phyloP scores from a whole-genome alignment of 2,113 vertebrate genomes.

The Cygnus buccinator region DNA sequence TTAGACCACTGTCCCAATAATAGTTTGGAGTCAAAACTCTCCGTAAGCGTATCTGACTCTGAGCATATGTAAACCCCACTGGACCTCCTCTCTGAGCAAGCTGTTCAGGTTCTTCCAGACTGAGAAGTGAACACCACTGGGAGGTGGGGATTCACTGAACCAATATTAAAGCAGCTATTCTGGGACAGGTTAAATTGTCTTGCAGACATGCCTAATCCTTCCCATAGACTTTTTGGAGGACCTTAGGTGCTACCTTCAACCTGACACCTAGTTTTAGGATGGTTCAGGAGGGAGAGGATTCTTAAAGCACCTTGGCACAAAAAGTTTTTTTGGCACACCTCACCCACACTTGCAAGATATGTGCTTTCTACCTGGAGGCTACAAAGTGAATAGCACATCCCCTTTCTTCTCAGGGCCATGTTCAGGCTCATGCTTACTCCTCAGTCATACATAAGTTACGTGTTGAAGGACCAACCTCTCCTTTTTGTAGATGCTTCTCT shows the following conservation, averaged over 20 bases:
- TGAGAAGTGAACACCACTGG: accelerated
- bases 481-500: background rate
- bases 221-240: background rate
- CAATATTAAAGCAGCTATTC: background rate
- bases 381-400: background rate
- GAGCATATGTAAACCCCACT: background rate
- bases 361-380: background rate
- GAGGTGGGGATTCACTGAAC: background rate
- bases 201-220: accelerated
- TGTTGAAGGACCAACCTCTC: background rate
- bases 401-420: background rate
- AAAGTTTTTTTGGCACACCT: background rate
- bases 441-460: background rate
- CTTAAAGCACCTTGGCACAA: background rate
- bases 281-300: background rate
- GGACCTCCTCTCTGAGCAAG: background rate
- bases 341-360: background rate
- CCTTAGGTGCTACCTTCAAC: accelerated
- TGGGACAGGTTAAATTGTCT: background rate
- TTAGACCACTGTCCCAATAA: background rate
- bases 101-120: background rate
- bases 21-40: background rate
- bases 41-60: background rate
- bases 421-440: background rate
- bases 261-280: background rate